Conservation (phyloP, 2,797 vertebrate species). For the Rhinoraja longicauda region DNA sequence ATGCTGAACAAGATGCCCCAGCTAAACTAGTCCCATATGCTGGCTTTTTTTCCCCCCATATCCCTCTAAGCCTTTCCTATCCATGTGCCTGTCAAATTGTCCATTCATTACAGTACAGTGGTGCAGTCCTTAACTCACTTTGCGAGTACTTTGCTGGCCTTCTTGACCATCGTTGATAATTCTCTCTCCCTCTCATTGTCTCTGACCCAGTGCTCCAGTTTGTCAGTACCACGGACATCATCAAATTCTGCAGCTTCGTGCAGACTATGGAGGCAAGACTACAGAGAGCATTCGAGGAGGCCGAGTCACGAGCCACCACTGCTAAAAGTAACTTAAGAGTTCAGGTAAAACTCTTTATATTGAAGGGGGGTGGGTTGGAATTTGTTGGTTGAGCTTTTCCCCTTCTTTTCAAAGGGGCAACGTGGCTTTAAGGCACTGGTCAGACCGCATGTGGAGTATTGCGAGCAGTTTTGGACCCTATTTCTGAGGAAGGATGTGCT, state of each 20-base stretch:
- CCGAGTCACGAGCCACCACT: conserved; percentile 74
- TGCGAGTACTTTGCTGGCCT: not conserved
- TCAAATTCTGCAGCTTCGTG: conserved; percentile 83
- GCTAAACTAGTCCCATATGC: no score
- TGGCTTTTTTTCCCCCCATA: no score
- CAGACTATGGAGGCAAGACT: conserved; percentile 91
- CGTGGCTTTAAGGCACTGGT: no score
- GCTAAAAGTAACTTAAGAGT: conserved; percentile 73
- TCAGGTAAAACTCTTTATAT: conserved; percentile 62
- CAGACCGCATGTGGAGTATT: no score
- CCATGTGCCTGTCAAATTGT: no score
- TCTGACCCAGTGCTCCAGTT: conserved; percentile 81
- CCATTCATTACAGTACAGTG: no score
- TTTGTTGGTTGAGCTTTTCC: not conserved
- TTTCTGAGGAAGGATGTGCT: no score
- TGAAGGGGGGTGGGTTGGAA: not conserved
- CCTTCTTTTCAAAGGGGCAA: not conserved
- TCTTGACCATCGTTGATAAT: not conserved
- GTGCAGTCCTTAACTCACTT: no score
- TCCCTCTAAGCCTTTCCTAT: no score
- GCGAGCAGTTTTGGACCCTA: no score
- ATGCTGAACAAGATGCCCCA: no score
- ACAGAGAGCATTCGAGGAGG: conserved; percentile 85
- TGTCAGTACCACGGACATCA: conserved; percentile 78
- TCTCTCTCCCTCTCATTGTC: conserved; percentile 25